Base-by-base conservation (phyloP, 1,140 invertebrate species). In the Cataglyphis hispanica region DNA sequence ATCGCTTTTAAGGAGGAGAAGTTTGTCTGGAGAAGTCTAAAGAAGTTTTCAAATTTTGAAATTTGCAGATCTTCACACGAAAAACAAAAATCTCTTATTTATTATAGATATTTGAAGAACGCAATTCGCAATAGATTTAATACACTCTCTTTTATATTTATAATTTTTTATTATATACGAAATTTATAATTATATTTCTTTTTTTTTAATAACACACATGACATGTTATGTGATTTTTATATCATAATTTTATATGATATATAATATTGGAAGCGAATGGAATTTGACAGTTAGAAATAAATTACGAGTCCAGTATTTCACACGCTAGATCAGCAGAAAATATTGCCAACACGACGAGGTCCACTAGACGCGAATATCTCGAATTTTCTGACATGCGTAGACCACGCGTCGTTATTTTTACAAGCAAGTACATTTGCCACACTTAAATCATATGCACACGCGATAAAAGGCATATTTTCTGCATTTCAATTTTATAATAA, bases 391-490 rank as follows among this genome's bases (percentile, higher is more conserved):
- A 72, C 50, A 43, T 74, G 53, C 50, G 11, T 70, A n/a, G 46
- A 5, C 22, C 50, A 72, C 56, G 56, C 66, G 50, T 81, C 53
- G 27, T 74, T 74, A 74, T 81, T 81, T 81, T 74, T 40, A 83
- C 53, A 40, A 61, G 60, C 67, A 11, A 11, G 22, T 72, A 37
- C 27, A 60, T 40, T 83, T 53, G 53, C 22, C 53, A 25, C 66
- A 43, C 27, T 72, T 66, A 80, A 64, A 67, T 67, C 27, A 16
- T 56, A 27, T 56, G 25, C 43, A 19, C 13, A 16, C 13, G 31
- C 27, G 16, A 64, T 16, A n/a, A 80, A 50, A 19, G 43, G 16
- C 46, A 31, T 53, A 19, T 22, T 37, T 66, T 56, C 13, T 37
- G 43, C 63, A 67, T 4, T 67, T 25, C 37, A 80, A 80, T 40